Base-by-base conservation (phyloP, 2,797 vertebrate genomes). In the Leucoraja ocellata region DNA sequence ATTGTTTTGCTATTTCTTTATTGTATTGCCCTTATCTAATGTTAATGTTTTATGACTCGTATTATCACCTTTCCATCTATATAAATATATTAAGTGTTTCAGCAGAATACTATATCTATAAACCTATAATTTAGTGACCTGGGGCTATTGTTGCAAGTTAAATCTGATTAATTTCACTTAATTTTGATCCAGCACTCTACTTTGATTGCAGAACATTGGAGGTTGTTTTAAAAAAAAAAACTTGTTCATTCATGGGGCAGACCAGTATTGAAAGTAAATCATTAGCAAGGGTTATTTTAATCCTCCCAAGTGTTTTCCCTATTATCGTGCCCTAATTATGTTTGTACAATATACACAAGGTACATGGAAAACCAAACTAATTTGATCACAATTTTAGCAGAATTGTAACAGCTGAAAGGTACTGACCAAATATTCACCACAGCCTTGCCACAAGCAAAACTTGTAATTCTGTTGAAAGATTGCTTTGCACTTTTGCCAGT, bases 161-260 rank as follows among this genome's bases (percentile, higher is more conserved):
- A 58, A 54, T 92, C n/a, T 76, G 4, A 76, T 92, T 92, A 76
- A 74, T 76, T 92, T 25, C 21, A 74, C 71, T 74, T 92, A 25
- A 92, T 73, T 74, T 73, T 91, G 32, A 36, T 91, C 65, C 36
- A 4, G 4, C 36, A 25, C 36, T 39, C 68, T 1, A 36, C 16
- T 65, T 90, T 18, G 4, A 71, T n/a, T 91, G 68, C 68, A 58
- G 36, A 28, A 74, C 6, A 54, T 54, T 91, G 23, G n/a, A 76
- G 23, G n/a, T 4, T 76, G 90, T 28, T 74, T 54, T 91, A 32
- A 32, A 32, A 32, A 32, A 32, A 39, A 32, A 39, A 32, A 73
- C 73, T 21, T 63, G 54, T 11, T 11, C 32, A 23, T 39, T 73
- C 68, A 74, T 76, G 73, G 90, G 28, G 25, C 46, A 58, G 90